Evolutionary conservation across 2,888 invertebrate genomes (phyloP).

Genomic region (Drosophila paracracens): DNA sequence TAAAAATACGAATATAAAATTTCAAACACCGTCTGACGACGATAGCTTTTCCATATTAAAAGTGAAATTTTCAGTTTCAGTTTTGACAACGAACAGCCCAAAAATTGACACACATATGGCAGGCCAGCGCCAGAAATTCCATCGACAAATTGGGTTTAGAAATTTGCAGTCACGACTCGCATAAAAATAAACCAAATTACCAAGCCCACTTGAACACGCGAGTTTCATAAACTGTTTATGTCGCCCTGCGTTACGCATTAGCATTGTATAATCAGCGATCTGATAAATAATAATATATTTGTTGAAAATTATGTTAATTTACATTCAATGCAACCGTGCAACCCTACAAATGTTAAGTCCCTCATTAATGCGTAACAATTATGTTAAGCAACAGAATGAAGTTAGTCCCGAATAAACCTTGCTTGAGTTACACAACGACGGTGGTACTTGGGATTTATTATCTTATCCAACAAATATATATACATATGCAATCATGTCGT

Average conservation of each 20-base stretch:
- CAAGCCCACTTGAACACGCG: conserved; percentile 12
- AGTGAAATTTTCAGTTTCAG: conserved; percentile 72
- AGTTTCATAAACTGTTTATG: conserved; percentile 61
- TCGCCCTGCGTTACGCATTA: conserved; percentile 33
- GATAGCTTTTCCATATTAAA: conserved; percentile 49
- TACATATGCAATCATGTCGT: background rate
- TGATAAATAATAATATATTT: background rate
- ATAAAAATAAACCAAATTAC: conserved; percentile 67
- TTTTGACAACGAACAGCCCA: conserved; percentile 43
- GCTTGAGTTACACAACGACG: too few species aligned
- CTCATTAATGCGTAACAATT: too few species aligned
- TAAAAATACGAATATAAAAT: conserved; percentile 81
- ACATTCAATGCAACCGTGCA: too few species aligned
- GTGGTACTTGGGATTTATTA: too few species aligned
- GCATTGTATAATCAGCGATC: conserved; percentile 36
- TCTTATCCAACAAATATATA: background rate
- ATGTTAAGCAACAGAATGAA: too few species aligned
- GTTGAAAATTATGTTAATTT: too few species aligned
- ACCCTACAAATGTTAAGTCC: too few species aligned
- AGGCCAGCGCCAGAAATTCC: conserved; percentile 61
- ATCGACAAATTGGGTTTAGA: conserved; percentile 73
- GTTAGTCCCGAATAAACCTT: too few species aligned
- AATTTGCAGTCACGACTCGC: conserved; percentile 66
- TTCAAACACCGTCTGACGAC: conserved; percentile 31
- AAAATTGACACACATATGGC: conserved; percentile 58